These are phyloP conservation scores for Progne subis DNA, from an alignment of 2,113 vertebrate genomes.

Conservation along the genomic window DNA sequence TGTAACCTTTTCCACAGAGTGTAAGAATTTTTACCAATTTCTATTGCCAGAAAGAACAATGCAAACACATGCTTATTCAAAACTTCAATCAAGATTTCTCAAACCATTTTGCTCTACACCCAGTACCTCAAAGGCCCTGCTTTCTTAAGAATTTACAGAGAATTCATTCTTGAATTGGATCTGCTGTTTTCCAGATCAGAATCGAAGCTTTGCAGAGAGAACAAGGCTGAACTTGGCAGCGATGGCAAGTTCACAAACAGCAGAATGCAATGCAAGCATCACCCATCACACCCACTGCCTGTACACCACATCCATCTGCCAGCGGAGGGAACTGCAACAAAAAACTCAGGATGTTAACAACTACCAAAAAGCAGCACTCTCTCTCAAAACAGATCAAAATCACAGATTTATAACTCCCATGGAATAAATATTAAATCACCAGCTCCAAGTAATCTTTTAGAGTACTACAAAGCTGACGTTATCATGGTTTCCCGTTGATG, in stretches of 20 bases:
- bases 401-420: neutral
- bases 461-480: neutral
- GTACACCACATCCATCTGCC: neutral
- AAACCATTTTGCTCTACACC: neutral
- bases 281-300: neutral
- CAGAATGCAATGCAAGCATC: neutral
- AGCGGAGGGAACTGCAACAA: neutral
- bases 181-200: neutral
- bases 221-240: neutral
- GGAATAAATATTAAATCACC: neutral
- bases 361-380: neutral
- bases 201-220: neutral
- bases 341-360: neutral
- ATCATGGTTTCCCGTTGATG: neutral
- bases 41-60: neutral
- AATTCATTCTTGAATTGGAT: neutral
- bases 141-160: neutral
- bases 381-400: neutral
- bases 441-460: neutral
- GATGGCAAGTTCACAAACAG: neutral
- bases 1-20: neutral
- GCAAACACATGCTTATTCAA: neutral
- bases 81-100: neutral
- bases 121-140: neutral
- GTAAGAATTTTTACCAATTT: neutral